These are phyloP conservation scores for Lophochroa leadbeateri DNA, from an alignment of 2,113 vertebrate genomes.

Conservation along the genomic window DNA sequence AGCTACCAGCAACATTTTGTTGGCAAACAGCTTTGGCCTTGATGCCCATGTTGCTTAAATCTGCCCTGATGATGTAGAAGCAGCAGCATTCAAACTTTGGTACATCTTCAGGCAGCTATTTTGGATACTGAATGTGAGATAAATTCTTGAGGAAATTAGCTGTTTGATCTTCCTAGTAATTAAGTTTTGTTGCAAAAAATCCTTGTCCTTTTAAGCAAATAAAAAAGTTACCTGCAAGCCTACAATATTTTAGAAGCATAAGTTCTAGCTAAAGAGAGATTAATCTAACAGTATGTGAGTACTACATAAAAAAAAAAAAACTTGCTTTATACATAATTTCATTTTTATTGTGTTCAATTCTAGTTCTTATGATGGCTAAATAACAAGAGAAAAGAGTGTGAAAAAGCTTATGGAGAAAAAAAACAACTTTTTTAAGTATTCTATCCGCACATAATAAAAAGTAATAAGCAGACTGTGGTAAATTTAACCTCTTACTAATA, in stretches of 20 bases:
- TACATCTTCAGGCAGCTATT: not conserved
- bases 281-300: not conserved
- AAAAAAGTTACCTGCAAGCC: not conserved
- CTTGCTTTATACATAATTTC: not conserved
- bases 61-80: not conserved
- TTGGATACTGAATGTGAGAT: not conserved
- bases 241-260: not conserved
- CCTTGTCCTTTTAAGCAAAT: not conserved
- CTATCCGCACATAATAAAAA: not conserved
- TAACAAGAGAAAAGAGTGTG: fast-evolving
- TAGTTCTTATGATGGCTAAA: not conserved
- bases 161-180: not conserved
- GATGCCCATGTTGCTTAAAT: not conserved
- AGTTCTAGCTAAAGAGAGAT: not conserved
- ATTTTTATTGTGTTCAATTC: not conserved
- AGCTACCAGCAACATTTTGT: not conserved
- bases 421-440: not conserved
- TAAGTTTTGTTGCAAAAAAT: not conserved
- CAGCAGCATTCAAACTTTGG: not conserved
- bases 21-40: not conserved
- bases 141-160: not conserved
- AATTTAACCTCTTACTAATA: conserved; percentile 17
- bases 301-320: not conserved
- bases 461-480: not conserved
- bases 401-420: not conserved